Evolutionary conservation across 2,888 invertebrate genomes (phyloP).

Genomic region (Ephialtes manifestator): DNA sequence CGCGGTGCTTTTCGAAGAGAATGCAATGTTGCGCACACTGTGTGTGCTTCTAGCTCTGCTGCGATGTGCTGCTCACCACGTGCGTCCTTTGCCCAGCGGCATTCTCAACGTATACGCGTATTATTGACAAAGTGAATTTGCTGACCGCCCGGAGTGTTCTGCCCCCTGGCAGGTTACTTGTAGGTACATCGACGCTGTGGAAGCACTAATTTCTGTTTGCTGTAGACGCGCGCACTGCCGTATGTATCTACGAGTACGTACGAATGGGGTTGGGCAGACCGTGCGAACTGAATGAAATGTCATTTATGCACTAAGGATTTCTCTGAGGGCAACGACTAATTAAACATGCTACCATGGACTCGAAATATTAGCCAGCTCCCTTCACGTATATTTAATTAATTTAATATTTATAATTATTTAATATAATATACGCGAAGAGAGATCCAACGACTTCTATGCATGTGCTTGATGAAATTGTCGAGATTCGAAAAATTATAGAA

Average conservation of each 20-base stretch:
- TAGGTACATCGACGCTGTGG: constrained; percentile 39
- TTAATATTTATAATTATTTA: too few species aligned
- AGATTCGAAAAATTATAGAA: too few species aligned
- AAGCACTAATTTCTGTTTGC: constrained; percentile 58
- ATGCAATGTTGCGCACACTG: constrained; percentile 44
- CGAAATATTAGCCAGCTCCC: constrained; percentile 5
- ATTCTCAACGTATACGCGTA: constrained; percentile 48
- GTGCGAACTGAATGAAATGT: not conserved
- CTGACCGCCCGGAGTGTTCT: constrained; percentile 59
- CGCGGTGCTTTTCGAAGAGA: constrained; percentile 58
- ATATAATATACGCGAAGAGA: too few species aligned
- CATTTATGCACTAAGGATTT: not conserved
- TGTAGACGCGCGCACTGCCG: constrained; percentile 2
- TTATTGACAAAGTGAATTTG: constrained; percentile 70
- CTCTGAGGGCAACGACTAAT: not conserved
- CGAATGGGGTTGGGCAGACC: not conserved
- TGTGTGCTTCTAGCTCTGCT: not conserved
- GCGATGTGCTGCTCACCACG: constrained; percentile 24
- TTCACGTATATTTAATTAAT: too few species aligned
- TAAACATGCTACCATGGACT: not conserved
- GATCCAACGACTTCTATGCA: too few species aligned
- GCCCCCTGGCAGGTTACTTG: constrained; percentile 45
- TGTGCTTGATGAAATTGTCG: too few species aligned
- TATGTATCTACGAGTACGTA: not conserved
- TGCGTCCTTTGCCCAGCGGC: constrained; percentile 56